Evolutionary conservation across 2,113 vertebrate genomes (phyloP).

Genomic region (Platycercus adscitus): DNA sequence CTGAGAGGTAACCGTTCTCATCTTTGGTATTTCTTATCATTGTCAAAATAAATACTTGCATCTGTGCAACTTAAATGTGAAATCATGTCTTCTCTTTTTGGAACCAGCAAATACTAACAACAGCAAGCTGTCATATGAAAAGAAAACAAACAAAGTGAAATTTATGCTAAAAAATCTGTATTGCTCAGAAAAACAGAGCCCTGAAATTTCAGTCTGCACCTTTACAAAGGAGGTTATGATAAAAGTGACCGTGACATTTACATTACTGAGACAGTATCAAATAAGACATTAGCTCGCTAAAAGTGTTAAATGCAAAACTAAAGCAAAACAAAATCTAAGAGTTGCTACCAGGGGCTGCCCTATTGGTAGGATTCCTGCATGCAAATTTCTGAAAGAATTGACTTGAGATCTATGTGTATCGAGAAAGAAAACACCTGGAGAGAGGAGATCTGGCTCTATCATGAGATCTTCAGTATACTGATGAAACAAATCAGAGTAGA

Average conservation of each 20-base stretch:
- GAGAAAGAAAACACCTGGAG: neutral
- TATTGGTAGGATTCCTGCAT: neutral
- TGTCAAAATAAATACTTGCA: slow-evolving; percentile 51
- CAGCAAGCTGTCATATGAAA: slow-evolving; percentile 7
- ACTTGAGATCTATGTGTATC: neutral
- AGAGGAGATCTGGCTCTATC: neutral
- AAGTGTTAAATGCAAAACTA: neutral
- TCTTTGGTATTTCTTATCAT: slow-evolving; percentile 10
- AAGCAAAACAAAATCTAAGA: neutral
- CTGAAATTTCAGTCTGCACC: neutral
- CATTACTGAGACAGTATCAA: neutral
- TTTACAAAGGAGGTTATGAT: neutral
- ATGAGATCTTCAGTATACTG: neutral
- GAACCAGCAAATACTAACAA: slow-evolving; percentile 6
- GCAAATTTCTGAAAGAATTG: neutral
- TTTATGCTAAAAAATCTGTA: neutral
- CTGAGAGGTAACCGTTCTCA: slow-evolving; percentile 24
- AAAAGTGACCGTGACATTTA: neutral
- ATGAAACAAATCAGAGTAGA: neutral
- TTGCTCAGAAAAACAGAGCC: neutral
- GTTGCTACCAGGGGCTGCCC: neutral
- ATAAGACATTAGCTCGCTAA: neutral
- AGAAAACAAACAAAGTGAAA: neutral
- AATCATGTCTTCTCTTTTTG: neutral
- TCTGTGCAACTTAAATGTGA: slow-evolving; percentile 41